These are phyloP conservation scores for Andrena bucephala DNA, from an alignment of 2,888 invertebrate genomes.

Conservation along the genomic window DNA sequence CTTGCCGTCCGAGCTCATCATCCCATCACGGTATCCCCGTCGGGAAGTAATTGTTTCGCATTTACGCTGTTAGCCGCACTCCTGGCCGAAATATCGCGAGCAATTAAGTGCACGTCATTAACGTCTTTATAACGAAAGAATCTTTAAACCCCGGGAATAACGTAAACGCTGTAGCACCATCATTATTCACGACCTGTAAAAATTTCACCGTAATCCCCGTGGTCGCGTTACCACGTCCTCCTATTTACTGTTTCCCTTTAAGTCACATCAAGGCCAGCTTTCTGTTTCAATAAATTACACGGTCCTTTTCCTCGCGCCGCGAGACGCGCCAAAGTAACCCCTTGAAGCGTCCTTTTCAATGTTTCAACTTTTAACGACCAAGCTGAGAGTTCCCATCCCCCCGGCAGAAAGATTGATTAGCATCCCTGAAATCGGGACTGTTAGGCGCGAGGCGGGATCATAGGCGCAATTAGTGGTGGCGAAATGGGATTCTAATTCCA, in stretches of 20 bases:
- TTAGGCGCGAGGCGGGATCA: not conserved
- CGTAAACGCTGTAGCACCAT: not conserved
- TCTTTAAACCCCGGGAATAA: conserved; percentile 42
- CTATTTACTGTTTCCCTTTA: not conserved
- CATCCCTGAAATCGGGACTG: not conserved
- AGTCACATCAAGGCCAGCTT: not conserved
- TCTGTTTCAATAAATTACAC: not conserved
- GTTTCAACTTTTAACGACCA: not conserved
- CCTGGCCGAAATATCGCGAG: conserved; percentile 53
- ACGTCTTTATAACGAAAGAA: conserved; percentile 46
- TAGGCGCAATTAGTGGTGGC: conserved; percentile 35
- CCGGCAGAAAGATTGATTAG: conserved; percentile 14
- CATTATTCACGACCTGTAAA: conserved; percentile 13
- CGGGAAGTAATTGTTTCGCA: conserved; percentile 59
- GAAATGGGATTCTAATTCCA: conserved; percentile 52
- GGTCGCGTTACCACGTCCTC: not conserved
- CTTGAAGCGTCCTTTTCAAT: not conserved
- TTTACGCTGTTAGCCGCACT: conserved; percentile 61
- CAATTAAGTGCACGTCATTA: conserved; percentile 56
- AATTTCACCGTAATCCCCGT: not conserved
- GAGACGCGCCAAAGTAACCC: not conserved
- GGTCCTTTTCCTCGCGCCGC: not conserved
- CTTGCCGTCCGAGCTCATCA: conserved; percentile 52
- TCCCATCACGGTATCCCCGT: conserved; percentile 54
- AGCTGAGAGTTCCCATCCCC: not conserved